These are phyloP conservation scores for Mastigias papua DNA, from an alignment of 30 jellyfish, hydroid and myxozoan species.

Conservation along the genomic window DNA sequence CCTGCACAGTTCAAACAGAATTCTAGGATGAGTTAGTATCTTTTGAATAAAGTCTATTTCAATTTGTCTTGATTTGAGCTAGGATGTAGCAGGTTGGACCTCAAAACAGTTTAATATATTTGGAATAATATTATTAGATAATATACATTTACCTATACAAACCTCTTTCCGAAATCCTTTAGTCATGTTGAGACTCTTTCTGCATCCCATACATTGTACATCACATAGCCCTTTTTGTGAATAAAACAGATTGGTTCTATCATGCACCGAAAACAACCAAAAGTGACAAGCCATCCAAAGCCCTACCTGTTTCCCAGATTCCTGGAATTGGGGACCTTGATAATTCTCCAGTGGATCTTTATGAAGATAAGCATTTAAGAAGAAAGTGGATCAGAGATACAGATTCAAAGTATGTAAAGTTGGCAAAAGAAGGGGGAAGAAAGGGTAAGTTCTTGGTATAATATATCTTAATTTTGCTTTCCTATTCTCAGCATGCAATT, in stretches of 20 bases:
- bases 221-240: not conserved
- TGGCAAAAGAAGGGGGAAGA: conserved; percentile 91
- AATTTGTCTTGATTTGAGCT: no score
- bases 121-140: no score
- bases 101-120: no score
- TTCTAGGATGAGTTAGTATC: no score
- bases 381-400: conserved; percentile 90
- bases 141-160: no score
- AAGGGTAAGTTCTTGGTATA: conserved; percentile 41
- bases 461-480: not conserved
- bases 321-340: conserved; percentile 81
- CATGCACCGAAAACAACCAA: conserved; percentile 75
- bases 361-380: conserved; percentile 53
- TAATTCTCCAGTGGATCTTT: conserved; percentile 31
- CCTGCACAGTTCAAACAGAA: no score
- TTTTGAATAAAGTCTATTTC: no score
- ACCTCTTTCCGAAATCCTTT: no score
- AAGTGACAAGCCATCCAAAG: conserved; percentile 20
- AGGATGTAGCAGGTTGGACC: no score
- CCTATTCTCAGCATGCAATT: no score
- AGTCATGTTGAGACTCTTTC: no score
- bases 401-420: conserved; percentile 75
- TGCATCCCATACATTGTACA: no score
- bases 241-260: conserved; percentile 82
- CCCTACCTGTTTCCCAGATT: conserved; percentile 75